Base-by-base conservation (phyloP, 2,888 invertebrate species). In the Rutpela maculata region DNA sequence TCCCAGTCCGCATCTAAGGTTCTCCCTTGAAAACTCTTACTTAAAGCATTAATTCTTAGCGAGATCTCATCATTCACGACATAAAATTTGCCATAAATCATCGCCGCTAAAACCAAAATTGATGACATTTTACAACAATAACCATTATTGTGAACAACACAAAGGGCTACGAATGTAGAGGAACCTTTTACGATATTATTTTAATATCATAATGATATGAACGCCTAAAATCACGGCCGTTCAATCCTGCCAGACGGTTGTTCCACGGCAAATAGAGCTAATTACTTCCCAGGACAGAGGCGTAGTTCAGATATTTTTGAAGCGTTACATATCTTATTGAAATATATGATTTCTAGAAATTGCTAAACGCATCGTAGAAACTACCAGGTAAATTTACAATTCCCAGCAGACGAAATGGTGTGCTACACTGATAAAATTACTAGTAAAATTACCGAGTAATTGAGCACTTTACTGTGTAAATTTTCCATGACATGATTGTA, bases 1-100 rank as follows among this genome's bases (percentile, higher is more conserved):
- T 22, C 26, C 17, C 38, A 35, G 57, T 62, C 26, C 55, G 50
- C 50, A 3, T 18, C 26, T n/a, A 15, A 67, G 55, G 69, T 57
- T 57, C 38, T 59, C 56, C 69, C 69, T 69, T 57, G 69, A 69
- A 69, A 69, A 69, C 69, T 69, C 67, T 67, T 38, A 60, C 60
- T 63, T 57, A 18, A 69, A 38, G 69, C 69, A 69, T 59, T 69
- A 69, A 69, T 69, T 69, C 69, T 59, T 69, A 69, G 57, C 69
- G 19, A 59, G 59, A 19, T 31, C 69, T 69, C 69, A 69, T 67
- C 67, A 69, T 69, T 69, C 69, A 69, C 38, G 69, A 57, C 69
- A 69, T 57, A 57, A 57, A 59, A 35, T 35, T 31, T 26, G 55
- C 69, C 15, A 69, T 69, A 69, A 69, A 69, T 69, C 69, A 69